Percentiles rank a stretch among this genome's conserved stretches.
These are phyloP conservation scores for Lathamus discolor DNA, from an alignment of 2,113 vertebrate species.

Conservation along the genomic window DNA sequence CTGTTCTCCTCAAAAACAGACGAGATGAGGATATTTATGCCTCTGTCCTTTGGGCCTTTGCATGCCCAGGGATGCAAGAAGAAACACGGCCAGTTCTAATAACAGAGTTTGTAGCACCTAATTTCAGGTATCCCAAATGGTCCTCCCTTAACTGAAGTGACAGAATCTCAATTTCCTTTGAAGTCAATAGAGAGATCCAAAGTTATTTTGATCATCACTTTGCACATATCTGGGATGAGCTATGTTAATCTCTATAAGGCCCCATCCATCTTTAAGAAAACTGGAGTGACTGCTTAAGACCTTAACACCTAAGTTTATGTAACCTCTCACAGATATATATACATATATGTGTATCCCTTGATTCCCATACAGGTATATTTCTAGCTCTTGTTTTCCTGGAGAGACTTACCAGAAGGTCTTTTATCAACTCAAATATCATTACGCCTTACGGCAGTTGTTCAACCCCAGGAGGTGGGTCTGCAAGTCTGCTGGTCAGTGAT, in stretches of 20 bases:
- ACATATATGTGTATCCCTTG: not conserved
- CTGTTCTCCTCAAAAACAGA: not conserved
- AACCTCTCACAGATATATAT: not conserved
- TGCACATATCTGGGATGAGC: not conserved
- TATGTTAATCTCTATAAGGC: not conserved
- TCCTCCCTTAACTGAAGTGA: not conserved
- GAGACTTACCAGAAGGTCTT: not conserved
- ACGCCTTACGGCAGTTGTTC: not conserved
- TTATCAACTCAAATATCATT: not conserved
- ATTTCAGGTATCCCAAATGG: not conserved
- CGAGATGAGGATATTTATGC: not conserved
- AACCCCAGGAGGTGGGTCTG: not conserved
- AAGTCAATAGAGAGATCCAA: not conserved
- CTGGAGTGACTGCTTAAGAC: not conserved
- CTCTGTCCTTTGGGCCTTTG: not conserved
- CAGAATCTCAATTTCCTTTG: not conserved
- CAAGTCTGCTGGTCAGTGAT: not conserved
- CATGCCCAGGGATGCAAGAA: not conserved
- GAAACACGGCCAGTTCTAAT: not conserved
- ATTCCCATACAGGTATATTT: not conserved
- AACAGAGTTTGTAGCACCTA: not conserved
- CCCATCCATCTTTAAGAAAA: not conserved
- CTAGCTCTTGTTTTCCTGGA: not conserved
- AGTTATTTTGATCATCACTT: not conserved
- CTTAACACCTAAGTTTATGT: not conserved